Evolutionary conservation across 2,797 vertebrate genomes (phyloP), one percentile per base, ranked within the genome.

Genomic region (Sebastolobus alascanus): DNA sequence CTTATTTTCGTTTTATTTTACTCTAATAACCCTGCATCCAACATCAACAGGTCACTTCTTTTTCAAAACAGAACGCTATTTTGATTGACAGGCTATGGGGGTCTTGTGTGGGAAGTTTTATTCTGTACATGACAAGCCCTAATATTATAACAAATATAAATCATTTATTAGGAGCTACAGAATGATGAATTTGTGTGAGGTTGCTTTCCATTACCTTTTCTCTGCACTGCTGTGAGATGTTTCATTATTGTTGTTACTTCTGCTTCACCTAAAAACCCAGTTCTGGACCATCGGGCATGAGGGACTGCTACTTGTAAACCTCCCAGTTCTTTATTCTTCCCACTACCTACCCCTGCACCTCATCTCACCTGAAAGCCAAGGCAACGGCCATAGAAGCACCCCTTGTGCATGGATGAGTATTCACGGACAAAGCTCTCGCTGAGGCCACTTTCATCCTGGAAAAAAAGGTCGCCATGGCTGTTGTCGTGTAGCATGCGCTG

Each of bases 361-460:
- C 35, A 58, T 63, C 95, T 90, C 85, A 98, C 98, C 97, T 98
- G 97, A 90, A 99, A 99, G 76, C 98, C 97, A 35, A 99, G 94
- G 84, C 98, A 99, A 40, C 98, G 97, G 4, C 97, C 98, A 1
- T 98, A 99, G 93, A 99, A 99, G 93, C 98, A 98, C 31, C 97
- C 97, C 85, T 98, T 98, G 91, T 97, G 97, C 96, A 99, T 97
- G 1, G 97, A 97, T 68, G 96, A 80, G 37, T 97, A 98, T 84
- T 99, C 97, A 0, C 85, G 92, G 50, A 99, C 87, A 73, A 99
- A 97, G 85, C 95, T 96, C 67, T 97, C 94, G 0, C 94, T 97
- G 54, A 98, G 93, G 59, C 96, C 91, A 8, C 95, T 93, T 25
- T 97, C 97, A 59, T 98, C 96, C 0, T 95, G 91, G 68, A 96